Evolutionary conservation across 2,797 vertebrate genomes (phyloP).

Genomic region (Cygnus olor): DNA sequence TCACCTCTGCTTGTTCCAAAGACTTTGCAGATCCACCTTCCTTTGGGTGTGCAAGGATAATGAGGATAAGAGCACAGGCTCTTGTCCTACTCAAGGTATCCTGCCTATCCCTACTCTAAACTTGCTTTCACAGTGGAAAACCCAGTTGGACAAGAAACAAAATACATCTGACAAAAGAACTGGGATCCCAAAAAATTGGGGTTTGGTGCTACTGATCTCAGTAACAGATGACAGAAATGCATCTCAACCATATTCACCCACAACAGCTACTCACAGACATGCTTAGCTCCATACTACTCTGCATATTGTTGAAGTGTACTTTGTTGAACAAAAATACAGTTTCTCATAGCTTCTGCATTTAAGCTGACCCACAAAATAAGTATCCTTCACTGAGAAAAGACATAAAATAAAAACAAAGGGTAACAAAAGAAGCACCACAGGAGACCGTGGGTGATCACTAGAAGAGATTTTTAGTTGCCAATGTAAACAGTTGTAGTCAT

Average conservation of each 20-base stretch:
- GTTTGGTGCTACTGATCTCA: not conserved
- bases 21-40: not conserved
- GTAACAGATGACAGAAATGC: not conserved
- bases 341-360: not conserved
- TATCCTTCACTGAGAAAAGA: not conserved
- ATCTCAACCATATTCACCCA: not conserved
- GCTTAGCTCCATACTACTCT: not conserved
- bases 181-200: not conserved
- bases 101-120: not conserved
- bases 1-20: not conserved
- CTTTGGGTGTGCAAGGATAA: not conserved
- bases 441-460: not conserved
- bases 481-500: accelerated
- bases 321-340: not conserved
- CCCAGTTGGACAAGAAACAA: not conserved
- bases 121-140: not conserved
- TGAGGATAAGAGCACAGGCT: not conserved
- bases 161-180: not conserved
- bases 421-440: not conserved
- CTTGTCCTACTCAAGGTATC: not conserved
- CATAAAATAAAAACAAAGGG: not conserved
- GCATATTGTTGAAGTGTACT: not conserved
- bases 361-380: slow-evolving; percentile 5
- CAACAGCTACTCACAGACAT: not conserved
- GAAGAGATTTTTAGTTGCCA: not conserved